A percentile compares a stretch with the other conserved stretches of the same genome.
These are phyloP conservation scores for Heteromyza rotundicornis DNA, from an alignment of 2,888 invertebrate species.

Conservation along the genomic window DNA sequence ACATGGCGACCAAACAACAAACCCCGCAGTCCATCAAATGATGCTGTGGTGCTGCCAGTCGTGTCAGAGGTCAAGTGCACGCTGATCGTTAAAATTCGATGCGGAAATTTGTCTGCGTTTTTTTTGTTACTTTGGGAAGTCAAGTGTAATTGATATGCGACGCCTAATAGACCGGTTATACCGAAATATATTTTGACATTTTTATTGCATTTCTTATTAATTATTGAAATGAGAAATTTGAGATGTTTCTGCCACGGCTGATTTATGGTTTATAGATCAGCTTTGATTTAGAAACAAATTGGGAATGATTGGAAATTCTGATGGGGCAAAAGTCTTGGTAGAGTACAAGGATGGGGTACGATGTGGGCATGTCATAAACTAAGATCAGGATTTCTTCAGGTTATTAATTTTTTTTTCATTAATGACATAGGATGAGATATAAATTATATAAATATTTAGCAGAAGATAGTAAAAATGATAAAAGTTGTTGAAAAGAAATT, in stretches of 20 bases:
- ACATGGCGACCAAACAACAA: background rate
- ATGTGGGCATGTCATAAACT: too few species aligned
- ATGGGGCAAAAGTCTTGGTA: background rate
- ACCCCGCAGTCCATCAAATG: background rate
- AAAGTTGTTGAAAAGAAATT: too few species aligned
- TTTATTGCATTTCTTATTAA: constrained; percentile 46
- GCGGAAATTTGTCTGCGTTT: constrained; percentile 19
- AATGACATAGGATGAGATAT: too few species aligned
- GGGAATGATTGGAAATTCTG: background rate
- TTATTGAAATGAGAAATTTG: constrained; percentile 42
- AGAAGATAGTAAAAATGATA: too few species aligned
- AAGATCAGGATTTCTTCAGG: too few species aligned
- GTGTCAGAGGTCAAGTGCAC: background rate
- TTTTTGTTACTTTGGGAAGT: constrained; percentile 4
- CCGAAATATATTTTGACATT: constrained; percentile 40
- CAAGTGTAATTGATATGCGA: constrained; percentile 47
- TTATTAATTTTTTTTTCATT: too few species aligned
- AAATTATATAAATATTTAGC: too few species aligned
- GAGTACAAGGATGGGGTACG: too few species aligned
- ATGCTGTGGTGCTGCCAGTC: background rate
- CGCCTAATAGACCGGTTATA: background rate
- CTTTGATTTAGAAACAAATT: background rate
- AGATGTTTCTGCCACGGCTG: constrained; percentile 12
- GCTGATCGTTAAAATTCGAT: constrained; percentile 7
- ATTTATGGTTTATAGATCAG: background rate